Conservation (phyloP, 2,888 invertebrate species). For the Matsumyia berberina region DNA sequence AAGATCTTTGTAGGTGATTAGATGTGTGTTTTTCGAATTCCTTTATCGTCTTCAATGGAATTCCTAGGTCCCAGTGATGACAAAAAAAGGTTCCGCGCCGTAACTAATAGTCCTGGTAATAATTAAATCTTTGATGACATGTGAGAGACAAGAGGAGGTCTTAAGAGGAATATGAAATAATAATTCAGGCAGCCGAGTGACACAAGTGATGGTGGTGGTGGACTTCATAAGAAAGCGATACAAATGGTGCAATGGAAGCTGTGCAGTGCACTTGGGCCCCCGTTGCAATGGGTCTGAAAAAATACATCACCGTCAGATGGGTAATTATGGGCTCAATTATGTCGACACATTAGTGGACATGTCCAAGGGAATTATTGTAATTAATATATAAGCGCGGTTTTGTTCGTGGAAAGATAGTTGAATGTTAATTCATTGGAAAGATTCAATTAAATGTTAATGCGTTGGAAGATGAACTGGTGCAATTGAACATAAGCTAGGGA, state of each 20-base stretch:
- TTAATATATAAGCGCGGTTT: slow-evolving; percentile 57
- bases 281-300: slow-evolving; percentile 53
- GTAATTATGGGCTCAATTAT: slow-evolving; percentile 65
- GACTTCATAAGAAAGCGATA: slow-evolving; percentile 66
- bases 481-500: too few species aligned
- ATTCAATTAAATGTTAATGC: background rate
- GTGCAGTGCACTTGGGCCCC: slow-evolving; percentile 52
- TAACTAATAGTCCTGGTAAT: slow-evolving; percentile 71
- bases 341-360: slow-evolving; percentile 44
- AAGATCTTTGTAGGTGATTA: slow-evolving; percentile 71
- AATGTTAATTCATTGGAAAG: slow-evolving; percentile 42
- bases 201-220: slow-evolving; percentile 21
- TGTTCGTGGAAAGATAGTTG: slow-evolving; percentile 57
- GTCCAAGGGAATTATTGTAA: slow-evolving; percentile 60
- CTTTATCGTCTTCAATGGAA: slow-evolving; percentile 58
- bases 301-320: slow-evolving; percentile 50
- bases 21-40: slow-evolving; percentile 72
- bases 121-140: slow-evolving; percentile 72
- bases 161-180: slow-evolving; percentile 69
- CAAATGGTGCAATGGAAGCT: slow-evolving; percentile 26
- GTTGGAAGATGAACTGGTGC: too few species aligned
- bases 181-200: slow-evolving; percentile 45
- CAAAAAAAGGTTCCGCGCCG: slow-evolving; percentile 42
- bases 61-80: slow-evolving; percentile 42
- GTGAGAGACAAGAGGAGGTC: slow-evolving; percentile 29